Percentiles rank a stretch among this genome's conserved stretches.
phyloP scores from a whole-genome alignment of 2,797 vertebrate genomes.

The Percopsis omiscomaycus region DNA sequence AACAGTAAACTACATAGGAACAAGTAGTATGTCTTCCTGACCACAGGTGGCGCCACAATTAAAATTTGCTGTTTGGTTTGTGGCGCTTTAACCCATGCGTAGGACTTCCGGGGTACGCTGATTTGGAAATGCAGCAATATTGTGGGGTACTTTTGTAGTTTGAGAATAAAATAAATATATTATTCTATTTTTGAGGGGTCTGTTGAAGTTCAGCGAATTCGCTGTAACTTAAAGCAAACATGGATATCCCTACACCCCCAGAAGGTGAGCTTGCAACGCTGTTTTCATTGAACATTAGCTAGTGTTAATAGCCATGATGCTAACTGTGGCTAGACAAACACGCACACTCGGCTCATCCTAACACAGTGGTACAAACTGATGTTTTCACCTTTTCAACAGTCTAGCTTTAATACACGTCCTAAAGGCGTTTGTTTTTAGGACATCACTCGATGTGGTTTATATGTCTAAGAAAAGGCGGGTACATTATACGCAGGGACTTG shows the following conservation, averaged over 20 bases:
- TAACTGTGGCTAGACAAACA: background rate
- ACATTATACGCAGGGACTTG: too few relatives aligned
- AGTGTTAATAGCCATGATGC: slow-evolving; percentile 20
- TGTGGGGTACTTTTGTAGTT: background rate
- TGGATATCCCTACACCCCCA: slow-evolving; percentile 73
- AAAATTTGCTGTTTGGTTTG: background rate
- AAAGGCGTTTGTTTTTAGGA: too few relatives aligned
- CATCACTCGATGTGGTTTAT: too few relatives aligned
- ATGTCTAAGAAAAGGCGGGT: too few relatives aligned
- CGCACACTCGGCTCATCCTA: background rate
- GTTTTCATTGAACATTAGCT: slow-evolving; percentile 17
- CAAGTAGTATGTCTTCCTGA: background rate
- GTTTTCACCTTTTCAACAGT: too few relatives aligned
- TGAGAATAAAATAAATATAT: background rate
- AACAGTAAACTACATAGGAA: too few relatives aligned
- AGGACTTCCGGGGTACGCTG: slow-evolving; percentile 39
- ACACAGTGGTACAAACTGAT: too few relatives aligned
- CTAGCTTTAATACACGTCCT: too few relatives aligned
- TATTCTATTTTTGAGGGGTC: background rate
- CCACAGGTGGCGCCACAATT: slow-evolving; percentile 20
- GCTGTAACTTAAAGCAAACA: slow-evolving; percentile 31
- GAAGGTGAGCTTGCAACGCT: slow-evolving; percentile 64
- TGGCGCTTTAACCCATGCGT: slow-evolving; percentile 6
- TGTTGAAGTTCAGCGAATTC: background rate
- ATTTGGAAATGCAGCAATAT: slow-evolving; percentile 2